These are phyloP conservation scores for Cantharis rustica DNA, from an alignment of 2,888 invertebrate genomes.

Conservation along the genomic window DNA sequence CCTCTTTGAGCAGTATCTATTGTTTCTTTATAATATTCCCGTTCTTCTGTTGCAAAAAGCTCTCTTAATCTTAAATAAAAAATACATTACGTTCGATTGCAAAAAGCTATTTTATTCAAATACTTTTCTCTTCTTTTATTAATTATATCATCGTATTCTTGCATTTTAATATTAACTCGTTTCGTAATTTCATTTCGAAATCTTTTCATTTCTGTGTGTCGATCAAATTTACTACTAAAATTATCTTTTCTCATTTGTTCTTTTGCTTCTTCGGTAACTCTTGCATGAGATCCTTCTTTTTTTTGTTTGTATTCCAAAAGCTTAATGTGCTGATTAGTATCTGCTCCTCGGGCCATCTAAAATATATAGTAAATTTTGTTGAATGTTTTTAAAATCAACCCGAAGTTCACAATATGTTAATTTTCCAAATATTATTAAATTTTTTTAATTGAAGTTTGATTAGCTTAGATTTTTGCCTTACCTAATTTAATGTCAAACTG, in stretches of 20 bases:
- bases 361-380: too few relatives aligned
- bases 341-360: slow-evolving; percentile 43
- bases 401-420: too few relatives aligned
- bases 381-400: too few relatives aligned
- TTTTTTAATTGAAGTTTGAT: too few relatives aligned
- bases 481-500: too few relatives aligned
- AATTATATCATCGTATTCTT: slow-evolving; percentile 45
- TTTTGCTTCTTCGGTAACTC: slow-evolving; percentile 18
- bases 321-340: slow-evolving; percentile 43
- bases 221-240: slow-evolving; percentile 40
- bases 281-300: slow-evolving; percentile 26
- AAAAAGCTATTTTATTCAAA: background rate
- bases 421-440: too few relatives aligned
- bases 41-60: slow-evolving; percentile 60
- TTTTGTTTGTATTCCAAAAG: slow-evolving; percentile 44
- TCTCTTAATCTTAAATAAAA: slow-evolving; percentile 53
- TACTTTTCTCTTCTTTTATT: slow-evolving; percentile 55
- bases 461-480: too few relatives aligned
- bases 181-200: slow-evolving; percentile 42
- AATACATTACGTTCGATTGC: background rate
- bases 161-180: slow-evolving; percentile 44
- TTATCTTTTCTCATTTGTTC: slow-evolving; percentile 32
- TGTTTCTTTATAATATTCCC: slow-evolving; percentile 59
- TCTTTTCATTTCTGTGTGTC: slow-evolving; percentile 41
- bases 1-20: slow-evolving; percentile 61